phyloP scores from a whole-genome alignment of 2,888 invertebrate species.

The Drosophila suboccidentalis region DNA sequence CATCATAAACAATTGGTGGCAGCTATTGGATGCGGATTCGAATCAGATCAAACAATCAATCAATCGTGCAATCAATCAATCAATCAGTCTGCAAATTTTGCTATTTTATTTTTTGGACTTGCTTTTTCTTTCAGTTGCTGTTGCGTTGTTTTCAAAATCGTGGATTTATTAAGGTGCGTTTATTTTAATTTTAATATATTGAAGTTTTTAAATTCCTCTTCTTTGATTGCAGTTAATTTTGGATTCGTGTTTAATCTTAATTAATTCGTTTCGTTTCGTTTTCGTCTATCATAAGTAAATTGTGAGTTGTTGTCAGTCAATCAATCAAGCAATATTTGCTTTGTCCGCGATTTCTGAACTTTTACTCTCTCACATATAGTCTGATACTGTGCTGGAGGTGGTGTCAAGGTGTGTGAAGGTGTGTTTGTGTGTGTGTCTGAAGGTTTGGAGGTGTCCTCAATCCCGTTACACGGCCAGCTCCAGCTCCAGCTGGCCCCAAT shows the following conservation, averaged over 20 bases:
- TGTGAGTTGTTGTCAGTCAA: constrained; percentile 15
- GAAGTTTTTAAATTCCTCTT: not conserved
- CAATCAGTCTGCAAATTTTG: constrained; percentile 6
- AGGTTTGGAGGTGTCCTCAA: not conserved
- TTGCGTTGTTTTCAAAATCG: constrained; percentile 30
- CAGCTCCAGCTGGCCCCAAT: constrained; percentile 32
- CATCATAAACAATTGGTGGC: too few relatives aligned
- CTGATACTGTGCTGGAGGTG: not conserved
- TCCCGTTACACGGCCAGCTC: constrained; percentile 2
- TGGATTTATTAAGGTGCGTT: constrained; percentile 39
- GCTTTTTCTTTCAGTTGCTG: constrained; percentile 21
- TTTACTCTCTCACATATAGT: not conserved
- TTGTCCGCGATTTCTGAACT: not conserved
- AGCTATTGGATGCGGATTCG: not conserved
- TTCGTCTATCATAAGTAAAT: constrained; percentile 9
- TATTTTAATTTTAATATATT: not conserved
- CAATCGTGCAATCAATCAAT: constrained; percentile 9
- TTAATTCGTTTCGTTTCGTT: constrained; percentile 3
- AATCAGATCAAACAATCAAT: constrained; percentile 16
- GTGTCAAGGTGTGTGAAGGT: not conserved
- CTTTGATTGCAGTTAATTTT: constrained; percentile 40
- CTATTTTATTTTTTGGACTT: not conserved
- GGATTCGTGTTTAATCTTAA: constrained; percentile 39
- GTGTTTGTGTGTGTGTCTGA: not conserved
- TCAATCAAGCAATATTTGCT: constrained; percentile 1